Conservation (phyloP, 2,113 vertebrate species). For the Pyxicephalus adspersus region DNA sequence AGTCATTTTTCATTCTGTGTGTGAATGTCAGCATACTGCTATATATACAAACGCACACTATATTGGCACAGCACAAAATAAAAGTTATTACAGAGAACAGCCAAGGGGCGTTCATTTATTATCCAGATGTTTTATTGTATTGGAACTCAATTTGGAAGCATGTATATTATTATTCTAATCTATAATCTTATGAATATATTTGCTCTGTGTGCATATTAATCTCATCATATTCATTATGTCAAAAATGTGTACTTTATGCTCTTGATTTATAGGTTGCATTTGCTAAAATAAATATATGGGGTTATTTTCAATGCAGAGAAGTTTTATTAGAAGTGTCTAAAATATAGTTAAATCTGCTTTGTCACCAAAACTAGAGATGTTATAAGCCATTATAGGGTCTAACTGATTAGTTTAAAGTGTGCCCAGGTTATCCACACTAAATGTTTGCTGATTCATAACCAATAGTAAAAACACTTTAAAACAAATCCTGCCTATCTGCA, state of each 20-base stretch:
- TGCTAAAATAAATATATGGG: background rate
- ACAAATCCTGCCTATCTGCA: too few relatives aligned
- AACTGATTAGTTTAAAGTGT: too few relatives aligned
- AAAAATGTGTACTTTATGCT: conserved; percentile 12
- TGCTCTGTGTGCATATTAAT: background rate
- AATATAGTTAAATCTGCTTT: too few relatives aligned
- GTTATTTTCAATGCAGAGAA: background rate
- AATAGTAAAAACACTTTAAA: too few relatives aligned
- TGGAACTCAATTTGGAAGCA: conserved; percentile 30
- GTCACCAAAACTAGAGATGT: too few relatives aligned
- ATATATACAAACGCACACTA: conserved; percentile 25
- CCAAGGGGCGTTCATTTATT: conserved; percentile 49
- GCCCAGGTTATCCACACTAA: too few relatives aligned
- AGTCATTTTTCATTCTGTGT: conserved; percentile 48
- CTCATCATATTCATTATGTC: background rate
- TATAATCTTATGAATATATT: conserved; percentile 13
- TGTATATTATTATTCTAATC: conserved; percentile 11
- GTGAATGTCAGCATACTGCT: conserved; percentile 10
- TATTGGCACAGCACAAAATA: conserved; percentile 36
- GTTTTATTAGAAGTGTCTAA: too few relatives aligned
- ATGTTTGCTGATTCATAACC: too few relatives aligned
- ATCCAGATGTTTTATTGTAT: conserved; percentile 55
- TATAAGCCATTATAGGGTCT: too few relatives aligned
- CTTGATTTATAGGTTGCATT: background rate
- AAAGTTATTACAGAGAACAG: conserved; percentile 49